Percentiles rank a stretch among this genome's conserved stretches.
Conservation (phyloP, 2,888 invertebrate genomes). For the Hesperia comma region DNA sequence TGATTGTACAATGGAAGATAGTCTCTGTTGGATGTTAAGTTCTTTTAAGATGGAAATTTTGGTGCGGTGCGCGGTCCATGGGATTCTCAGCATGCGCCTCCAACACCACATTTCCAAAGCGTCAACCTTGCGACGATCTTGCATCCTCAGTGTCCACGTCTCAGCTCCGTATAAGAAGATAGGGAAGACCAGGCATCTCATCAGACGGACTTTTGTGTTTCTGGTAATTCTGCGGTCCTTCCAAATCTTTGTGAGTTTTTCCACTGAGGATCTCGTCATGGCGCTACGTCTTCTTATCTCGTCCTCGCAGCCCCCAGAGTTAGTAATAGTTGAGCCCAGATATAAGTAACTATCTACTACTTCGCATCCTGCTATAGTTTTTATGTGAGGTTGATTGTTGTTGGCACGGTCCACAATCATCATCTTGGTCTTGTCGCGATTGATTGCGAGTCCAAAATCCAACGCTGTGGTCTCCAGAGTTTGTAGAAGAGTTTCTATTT, state of each 20-base stretch:
- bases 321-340: constrained; percentile 15
- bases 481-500: no score
- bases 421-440: background rate
- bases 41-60: constrained; percentile 1
- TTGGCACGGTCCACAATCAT: background rate
- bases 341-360: constrained; percentile 5
- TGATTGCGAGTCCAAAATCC: background rate
- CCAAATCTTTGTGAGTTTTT: constrained; percentile 28
- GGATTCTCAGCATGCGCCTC: constrained; percentile 12
- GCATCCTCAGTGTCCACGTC: constrained; percentile 2
- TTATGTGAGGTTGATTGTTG: background rate
- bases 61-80: constrained; percentile 10
- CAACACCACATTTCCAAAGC: constrained; percentile 1
- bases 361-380: constrained; percentile 2
- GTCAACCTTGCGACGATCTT: constrained; percentile 3
- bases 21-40: background rate
- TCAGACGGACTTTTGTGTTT: constrained; percentile 29
- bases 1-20: background rate
- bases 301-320: constrained; percentile 10
- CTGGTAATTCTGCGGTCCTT: constrained; percentile 23
- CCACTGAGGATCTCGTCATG: constrained; percentile 25
- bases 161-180: constrained; percentile 18
- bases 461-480: no score
- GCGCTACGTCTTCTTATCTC: constrained; percentile 32
- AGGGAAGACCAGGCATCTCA: constrained; percentile 22